These are phyloP conservation scores for Oscheius sp. DNA, from an alignment of 2,888 invertebrate genomes.

Conservation along the genomic window DNA sequence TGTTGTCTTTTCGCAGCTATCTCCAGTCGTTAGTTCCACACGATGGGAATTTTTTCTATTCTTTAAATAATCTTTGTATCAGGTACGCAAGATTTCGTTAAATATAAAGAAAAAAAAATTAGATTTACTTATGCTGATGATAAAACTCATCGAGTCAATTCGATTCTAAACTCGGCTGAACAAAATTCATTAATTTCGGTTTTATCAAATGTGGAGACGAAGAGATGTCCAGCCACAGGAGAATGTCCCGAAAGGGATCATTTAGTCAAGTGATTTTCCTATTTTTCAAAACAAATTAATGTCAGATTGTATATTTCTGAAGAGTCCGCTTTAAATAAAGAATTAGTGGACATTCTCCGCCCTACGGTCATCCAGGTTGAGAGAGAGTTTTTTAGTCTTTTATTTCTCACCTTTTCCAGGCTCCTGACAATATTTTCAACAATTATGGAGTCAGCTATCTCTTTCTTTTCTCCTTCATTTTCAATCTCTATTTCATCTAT, in stretches of 20 bases:
- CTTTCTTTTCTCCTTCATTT: neutral
- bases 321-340: slow-evolving; percentile 4
- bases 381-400: too few relatives aligned
- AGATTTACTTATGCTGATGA: neutral
- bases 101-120: too few relatives aligned
- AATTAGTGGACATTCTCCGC: neutral
- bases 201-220: neutral
- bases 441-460: slow-evolving; percentile 7
- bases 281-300: neutral
- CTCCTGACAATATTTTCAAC: neutral
- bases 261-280: neutral
- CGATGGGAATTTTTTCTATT: neutral
- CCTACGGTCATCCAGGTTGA: neutral
- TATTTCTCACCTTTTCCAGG: neutral
- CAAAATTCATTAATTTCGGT: neutral
- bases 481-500: slow-evolving; percentile 2
- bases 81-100: neutral
- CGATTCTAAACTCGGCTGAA: neutral
- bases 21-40: neutral
- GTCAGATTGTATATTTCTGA: neutral
- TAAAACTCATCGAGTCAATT: slow-evolving; percentile 1
- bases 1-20: neutral
- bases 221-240: neutral
- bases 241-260: neutral
- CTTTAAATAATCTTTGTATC: neutral